Evolutionary conservation across 2,888 invertebrate species (phyloP).

Genomic region (Amiota communis): DNA sequence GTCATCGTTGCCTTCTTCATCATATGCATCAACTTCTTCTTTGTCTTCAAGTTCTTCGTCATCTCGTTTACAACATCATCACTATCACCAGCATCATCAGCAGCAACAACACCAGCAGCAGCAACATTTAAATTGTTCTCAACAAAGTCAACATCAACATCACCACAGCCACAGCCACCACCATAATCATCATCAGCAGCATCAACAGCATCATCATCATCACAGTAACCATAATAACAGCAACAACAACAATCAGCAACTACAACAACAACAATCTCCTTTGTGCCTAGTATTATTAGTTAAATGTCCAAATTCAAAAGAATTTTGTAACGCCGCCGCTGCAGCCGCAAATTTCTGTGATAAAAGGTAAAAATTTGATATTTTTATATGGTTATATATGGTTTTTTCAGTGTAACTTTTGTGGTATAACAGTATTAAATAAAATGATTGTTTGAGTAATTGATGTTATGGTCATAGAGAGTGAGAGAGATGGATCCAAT

Average conservation of each 20-base stretch:
- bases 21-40: slow-evolving; percentile 44
- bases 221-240: slow-evolving; percentile 48
- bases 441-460: background rate
- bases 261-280: slow-evolving; percentile 69
- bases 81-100: slow-evolving; percentile 49
- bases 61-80: slow-evolving; percentile 49
- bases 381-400: background rate
- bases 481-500: background rate
- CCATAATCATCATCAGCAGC: slow-evolving; percentile 41
- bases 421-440: no score
- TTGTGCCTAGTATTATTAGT: slow-evolving; percentile 73
- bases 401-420: background rate
- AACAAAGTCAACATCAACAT: slow-evolving; percentile 46
- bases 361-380: slow-evolving; percentile 68
- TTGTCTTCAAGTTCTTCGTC: slow-evolving; percentile 45
- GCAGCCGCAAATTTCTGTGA: slow-evolving; percentile 73
- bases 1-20: slow-evolving; percentile 36
- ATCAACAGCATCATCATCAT: slow-evolving; percentile 39
- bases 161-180: slow-evolving; percentile 11
- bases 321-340: slow-evolving; percentile 72
- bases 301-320: slow-evolving; percentile 73
- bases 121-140: slow-evolving; percentile 30
- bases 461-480: background rate
- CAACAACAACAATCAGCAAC: slow-evolving; percentile 57
- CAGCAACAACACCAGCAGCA: slow-evolving; percentile 46